Conservation (phyloP, 1,140 invertebrate species). For the Coenobita brevimanus region DNA sequence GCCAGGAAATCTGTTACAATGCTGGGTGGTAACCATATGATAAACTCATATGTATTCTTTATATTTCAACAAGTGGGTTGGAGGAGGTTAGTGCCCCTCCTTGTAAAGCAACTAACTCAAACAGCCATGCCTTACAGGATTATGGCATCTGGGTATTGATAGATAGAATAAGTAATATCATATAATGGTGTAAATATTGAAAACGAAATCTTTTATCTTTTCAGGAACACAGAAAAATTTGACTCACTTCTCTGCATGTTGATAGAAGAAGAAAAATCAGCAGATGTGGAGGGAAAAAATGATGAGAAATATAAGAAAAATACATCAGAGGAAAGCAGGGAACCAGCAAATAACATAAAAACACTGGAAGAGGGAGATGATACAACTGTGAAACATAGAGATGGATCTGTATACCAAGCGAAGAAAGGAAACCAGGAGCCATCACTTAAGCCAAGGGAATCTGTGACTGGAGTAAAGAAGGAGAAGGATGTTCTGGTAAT, state of each 20-base stretch:
- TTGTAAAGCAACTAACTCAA: no score
- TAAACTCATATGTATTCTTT: no score
- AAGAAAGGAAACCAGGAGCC: neutral
- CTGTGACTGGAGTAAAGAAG: neutral
- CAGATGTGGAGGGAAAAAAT: neutral
- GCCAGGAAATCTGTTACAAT: no score
- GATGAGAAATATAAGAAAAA: neutral
- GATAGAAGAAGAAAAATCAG: neutral
- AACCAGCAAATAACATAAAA: neutral
- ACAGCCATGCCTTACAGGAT: no score
- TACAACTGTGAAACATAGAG: neutral
- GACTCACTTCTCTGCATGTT: slow-evolving; percentile 29
- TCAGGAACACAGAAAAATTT: slow-evolving; percentile 42
- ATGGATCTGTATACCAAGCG: neutral
- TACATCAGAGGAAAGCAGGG: neutral
- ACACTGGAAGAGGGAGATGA: neutral
- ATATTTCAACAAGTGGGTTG: no score
- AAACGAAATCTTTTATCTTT: neutral
- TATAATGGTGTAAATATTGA: no score
- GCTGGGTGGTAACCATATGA: no score
- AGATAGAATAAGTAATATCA: no score
- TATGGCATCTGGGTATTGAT: no score
- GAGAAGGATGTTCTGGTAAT: slow-evolving; percentile 19
- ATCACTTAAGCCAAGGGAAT: neutral
- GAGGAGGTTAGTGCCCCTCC: no score